Conservation (phyloP, 2,113 vertebrate genomes). For the Macrotus californicus region DNA sequence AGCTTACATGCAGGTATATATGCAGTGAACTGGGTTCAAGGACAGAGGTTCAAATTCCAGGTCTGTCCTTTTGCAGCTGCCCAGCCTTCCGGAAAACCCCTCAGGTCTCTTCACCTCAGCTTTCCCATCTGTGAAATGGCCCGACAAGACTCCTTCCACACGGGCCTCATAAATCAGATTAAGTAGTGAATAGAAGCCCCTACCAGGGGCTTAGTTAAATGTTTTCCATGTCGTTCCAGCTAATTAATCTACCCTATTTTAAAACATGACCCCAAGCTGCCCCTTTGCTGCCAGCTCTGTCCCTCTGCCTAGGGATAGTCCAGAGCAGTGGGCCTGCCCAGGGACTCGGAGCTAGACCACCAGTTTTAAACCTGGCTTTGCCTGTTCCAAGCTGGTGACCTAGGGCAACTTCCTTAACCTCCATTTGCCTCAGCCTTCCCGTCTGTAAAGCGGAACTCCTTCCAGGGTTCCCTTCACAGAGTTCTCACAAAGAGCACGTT, state of each 20-base stretch:
- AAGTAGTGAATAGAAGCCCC: neutral
- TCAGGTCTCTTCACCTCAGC: neutral
- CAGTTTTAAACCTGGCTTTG: neutral
- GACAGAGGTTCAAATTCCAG: neutral
- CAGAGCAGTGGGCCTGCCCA: neutral
- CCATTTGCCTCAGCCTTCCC: neutral
- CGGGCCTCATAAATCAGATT: neutral
- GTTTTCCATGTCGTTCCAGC: neutral
- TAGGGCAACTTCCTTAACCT: neutral
- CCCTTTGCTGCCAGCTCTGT: neutral
- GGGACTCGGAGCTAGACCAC: neutral
- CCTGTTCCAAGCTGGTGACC: neutral
- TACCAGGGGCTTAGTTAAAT: neutral
- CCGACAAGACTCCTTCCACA: neutral
- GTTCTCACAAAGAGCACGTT: neutral
- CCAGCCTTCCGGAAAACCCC: neutral
- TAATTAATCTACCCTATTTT: neutral
- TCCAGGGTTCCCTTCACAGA: neutral
- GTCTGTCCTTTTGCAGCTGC: neutral
- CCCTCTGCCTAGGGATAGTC: accelerated
- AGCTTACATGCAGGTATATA: accelerated
- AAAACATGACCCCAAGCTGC: too few species aligned
- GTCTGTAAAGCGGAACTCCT: neutral
- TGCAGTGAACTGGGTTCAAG: neutral
- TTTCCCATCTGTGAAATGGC: neutral